Percentiles rank a stretch among this genome's conserved stretches.
phyloP scores from a whole-genome alignment of 2,113 vertebrate species.

The Heteronetta atricapilla region DNA sequence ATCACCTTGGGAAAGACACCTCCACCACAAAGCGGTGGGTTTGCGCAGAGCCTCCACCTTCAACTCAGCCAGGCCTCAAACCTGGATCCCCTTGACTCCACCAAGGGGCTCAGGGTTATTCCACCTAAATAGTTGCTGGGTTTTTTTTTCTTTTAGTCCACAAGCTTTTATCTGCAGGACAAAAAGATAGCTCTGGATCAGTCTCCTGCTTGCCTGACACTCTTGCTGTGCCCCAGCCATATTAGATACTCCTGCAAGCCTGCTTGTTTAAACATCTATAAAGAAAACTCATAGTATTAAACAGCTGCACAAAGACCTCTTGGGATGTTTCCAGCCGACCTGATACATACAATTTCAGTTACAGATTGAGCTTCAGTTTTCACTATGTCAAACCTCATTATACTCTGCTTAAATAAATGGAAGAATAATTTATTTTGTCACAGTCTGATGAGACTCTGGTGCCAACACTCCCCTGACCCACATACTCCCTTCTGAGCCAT shows the following conservation, averaged over 20 bases:
- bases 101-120: not conserved
- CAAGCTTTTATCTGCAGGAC: not conserved
- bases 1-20: not conserved
- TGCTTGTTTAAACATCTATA: not conserved
- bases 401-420: not conserved
- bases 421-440: slow-evolving; percentile 54
- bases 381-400: slow-evolving; percentile 16
- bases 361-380: slow-evolving; percentile 22
- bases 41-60: not conserved
- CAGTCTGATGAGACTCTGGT: not conserved
- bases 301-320: slow-evolving; percentile 14
- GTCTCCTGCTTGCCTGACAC: not conserved
- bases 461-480: not conserved
- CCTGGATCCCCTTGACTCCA: not conserved
- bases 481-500: slow-evolving; percentile 12
- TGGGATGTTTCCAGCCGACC: not conserved
- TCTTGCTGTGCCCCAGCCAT: not conserved
- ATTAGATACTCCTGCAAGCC: not conserved
- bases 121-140: not conserved
- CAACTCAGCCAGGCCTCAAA: not conserved
- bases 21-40: not conserved
- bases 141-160: not conserved
- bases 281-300: not conserved
- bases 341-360: not conserved
- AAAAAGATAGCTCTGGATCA: not conserved